A percentile compares a stretch with the other conserved stretches of the same genome.
Evolutionary conservation across 1,140 invertebrate genomes (phyloP).

Genomic region (Drosophila miranda): DNA sequence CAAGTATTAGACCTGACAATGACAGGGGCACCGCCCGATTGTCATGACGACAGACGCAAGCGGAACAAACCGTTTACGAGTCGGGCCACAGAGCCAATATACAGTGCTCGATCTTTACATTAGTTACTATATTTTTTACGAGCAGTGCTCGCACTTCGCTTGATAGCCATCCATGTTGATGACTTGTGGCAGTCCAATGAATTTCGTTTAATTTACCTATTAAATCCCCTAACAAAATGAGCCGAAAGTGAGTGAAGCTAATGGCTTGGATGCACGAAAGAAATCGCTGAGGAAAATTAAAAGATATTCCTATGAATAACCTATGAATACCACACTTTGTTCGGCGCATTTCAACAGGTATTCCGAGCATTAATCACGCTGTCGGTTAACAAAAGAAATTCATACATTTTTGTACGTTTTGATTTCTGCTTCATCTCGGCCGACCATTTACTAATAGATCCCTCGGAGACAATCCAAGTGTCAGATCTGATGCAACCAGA

Average conservation of each 20-base stretch:
- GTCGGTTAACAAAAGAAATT: slow-evolving; percentile 9
- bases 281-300: slow-evolving; percentile 23
- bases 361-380: slow-evolving; percentile 5
- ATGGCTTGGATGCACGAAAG: slow-evolving; percentile 27
- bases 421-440: background rate
- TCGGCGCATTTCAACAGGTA: background rate
- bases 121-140: slow-evolving; percentile 12
- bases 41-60: slow-evolving; percentile 4
- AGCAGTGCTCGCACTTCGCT: slow-evolving; percentile 18
- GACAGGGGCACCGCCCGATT: background rate
- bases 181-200: slow-evolving; percentile 26
- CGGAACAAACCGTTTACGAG: slow-evolving; percentile 31
- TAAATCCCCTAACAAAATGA: slow-evolving; percentile 24
- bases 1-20: slow-evolving; percentile 16
- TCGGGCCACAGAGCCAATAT: slow-evolving; percentile 9
- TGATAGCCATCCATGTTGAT: slow-evolving; percentile 34
- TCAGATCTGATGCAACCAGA: slow-evolving; percentile 15
- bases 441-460: slow-evolving; percentile 19
- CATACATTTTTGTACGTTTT: background rate
- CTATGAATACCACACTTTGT: background rate
- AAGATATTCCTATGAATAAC: slow-evolving; percentile 4
- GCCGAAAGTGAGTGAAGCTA: slow-evolving; percentile 19
- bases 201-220: slow-evolving; percentile 42
- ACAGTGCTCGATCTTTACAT: slow-evolving; percentile 1
- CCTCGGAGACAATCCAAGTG: slow-evolving; percentile 15